phyloP scores from a whole-genome alignment of 2,888 invertebrate genomes.

The Elegia similella region DNA sequence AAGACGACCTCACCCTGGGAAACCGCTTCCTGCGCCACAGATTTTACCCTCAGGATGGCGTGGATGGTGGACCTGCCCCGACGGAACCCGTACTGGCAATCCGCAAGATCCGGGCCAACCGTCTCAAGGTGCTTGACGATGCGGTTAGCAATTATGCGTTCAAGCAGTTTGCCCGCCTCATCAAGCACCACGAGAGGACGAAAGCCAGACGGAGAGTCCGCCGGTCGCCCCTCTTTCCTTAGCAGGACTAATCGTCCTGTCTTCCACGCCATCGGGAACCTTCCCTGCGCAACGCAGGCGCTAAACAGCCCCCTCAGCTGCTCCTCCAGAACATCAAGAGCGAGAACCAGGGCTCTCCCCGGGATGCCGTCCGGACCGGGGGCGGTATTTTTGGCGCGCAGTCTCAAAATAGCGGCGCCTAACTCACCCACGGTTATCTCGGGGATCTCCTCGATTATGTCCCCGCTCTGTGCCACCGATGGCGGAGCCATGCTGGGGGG shows the following conservation, averaged over 20 bases:
- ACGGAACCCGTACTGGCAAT: slow-evolving; percentile 17
- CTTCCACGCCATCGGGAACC: not conserved
- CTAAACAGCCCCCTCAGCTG: not conserved
- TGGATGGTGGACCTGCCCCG: slow-evolving; percentile 15
- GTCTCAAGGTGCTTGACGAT: slow-evolving; percentile 4
- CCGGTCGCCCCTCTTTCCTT: not conserved
- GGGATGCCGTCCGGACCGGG: not conserved
- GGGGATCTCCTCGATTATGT: not conserved
- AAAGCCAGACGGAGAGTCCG: not conserved
- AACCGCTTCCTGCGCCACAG: not conserved
- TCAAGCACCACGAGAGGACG: slow-evolving; percentile 17
- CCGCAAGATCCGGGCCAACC: slow-evolving; percentile 6
- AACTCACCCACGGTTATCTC: not conserved
- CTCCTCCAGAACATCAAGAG: not conserved
- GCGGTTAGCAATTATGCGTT: slow-evolving; percentile 16
- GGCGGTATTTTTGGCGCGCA: not conserved
- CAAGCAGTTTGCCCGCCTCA: slow-evolving; percentile 20
- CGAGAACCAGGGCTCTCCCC: not conserved
- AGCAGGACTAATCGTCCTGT: not conserved
- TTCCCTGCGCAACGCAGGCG: not conserved
- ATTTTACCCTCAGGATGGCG: slow-evolving; percentile 6
- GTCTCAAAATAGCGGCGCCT: not conserved
- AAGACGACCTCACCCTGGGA: not conserved
- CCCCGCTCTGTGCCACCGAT: not conserved
- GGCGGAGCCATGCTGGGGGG: too few relatives aligned